Percentiles rank a stretch among this genome's conserved stretches.
These are phyloP conservation scores for Oxyruncus cristatus DNA, from an alignment of 2,113 vertebrate species.

Conservation along the genomic window DNA sequence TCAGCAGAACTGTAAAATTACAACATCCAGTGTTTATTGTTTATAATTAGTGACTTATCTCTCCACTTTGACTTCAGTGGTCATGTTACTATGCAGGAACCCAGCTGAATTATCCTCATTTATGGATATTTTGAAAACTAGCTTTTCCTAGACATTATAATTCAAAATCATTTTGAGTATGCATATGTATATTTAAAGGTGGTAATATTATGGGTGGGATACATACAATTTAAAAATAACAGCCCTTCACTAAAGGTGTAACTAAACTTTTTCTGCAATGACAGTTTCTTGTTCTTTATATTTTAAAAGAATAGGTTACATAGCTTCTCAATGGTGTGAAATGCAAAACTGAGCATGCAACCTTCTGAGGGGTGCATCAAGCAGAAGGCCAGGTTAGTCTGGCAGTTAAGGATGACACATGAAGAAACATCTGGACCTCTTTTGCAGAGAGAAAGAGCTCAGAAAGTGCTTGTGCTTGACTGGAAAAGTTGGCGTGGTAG, in stretches of 20 bases:
- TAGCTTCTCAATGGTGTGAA: not conserved
- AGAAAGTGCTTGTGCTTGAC: accelerated
- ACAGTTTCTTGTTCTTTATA: not conserved
- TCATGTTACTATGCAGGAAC: not conserved
- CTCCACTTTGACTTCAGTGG: slow-evolving; percentile 1
- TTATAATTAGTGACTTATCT: slow-evolving; percentile 57
- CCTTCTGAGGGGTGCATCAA: not conserved
- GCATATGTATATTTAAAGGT: not conserved
- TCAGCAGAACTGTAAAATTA: slow-evolving; percentile 26
- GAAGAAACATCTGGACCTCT: not conserved
- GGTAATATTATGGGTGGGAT: not conserved
- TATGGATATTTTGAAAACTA: slow-evolving; percentile 35
- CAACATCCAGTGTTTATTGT: slow-evolving; percentile 39
- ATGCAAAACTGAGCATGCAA: not conserved
- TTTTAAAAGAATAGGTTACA: not conserved
- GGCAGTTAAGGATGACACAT: not conserved
- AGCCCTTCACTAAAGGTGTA: not conserved
- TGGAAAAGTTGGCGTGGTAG: not conserved
- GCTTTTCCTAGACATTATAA: slow-evolving; percentile 5
- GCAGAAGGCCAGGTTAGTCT: not conserved
- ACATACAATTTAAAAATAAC: not conserved
- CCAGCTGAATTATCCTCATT: slow-evolving; percentile 12
- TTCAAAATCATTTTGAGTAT: not conserved
- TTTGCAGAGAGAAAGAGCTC: not conserved
- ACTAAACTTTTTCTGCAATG: not conserved